Conservation (phyloP, 2,113 vertebrate genomes). For the Centropus unirufus region DNA sequence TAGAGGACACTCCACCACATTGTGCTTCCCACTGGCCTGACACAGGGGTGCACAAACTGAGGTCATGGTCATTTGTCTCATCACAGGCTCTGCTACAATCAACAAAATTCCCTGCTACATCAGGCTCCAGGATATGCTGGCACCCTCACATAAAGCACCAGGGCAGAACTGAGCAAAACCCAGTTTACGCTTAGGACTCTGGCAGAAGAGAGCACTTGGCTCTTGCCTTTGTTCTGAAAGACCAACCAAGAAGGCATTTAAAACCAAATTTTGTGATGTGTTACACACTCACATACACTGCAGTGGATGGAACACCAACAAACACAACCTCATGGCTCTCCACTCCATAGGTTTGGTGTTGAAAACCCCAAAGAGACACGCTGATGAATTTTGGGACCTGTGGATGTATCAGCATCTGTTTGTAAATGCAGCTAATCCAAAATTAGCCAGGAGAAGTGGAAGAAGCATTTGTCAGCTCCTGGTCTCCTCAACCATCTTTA, state of each 20-base stretch:
- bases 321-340: background rate
- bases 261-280: background rate
- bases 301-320: background rate
- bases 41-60: background rate
- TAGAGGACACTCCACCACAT: background rate
- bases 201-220: background rate
- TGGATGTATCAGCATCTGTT: constrained; percentile 51
- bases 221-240: background rate
- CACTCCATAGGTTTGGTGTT: background rate
- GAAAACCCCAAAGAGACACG: background rate
- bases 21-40: accelerated
- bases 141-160: background rate
- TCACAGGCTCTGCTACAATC: background rate
- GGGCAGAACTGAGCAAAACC: background rate
- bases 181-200: background rate
- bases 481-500: constrained; percentile 68
- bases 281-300: background rate
- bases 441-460: constrained; percentile 75
- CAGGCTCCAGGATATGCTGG: background rate
- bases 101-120: background rate
- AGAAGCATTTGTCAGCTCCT: constrained; percentile 72
- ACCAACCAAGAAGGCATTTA: background rate
- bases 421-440: constrained; percentile 65
- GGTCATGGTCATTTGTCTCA: background rate
- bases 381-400: constrained; percentile 38